Base-by-base conservation (phyloP, 2,797 vertebrate species). In the Chaetophractus vellerosus region DNA sequence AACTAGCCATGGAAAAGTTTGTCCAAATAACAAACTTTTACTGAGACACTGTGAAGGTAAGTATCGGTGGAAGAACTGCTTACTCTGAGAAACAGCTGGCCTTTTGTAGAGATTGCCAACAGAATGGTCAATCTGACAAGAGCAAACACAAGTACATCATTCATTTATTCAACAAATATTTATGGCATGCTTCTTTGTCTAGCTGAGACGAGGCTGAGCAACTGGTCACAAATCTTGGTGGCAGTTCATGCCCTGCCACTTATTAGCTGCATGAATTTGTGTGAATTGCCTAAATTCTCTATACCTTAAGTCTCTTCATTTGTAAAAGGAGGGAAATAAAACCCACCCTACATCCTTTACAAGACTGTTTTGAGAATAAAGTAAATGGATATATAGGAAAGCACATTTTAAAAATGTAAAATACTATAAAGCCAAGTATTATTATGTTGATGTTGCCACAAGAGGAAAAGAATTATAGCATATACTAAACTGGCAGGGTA, bases 81-180 rank as follows among this genome's bases (percentile, higher is more conserved):
- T 63, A 59, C 36, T 82, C n/a, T 80, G 38, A 55, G 79, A 87
- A 82, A 82, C 28, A 82, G 55, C 41, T 89, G 87, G 52, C 71
- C 82, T 57, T 96, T 55, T 87, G 59, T 57, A 57, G 33, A 85
- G 61, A 18, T 33, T 80, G 38, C 74, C 72, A 69, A 78, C 28
- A 76, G 75, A 87, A 52, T 38, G 63, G 38, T 36, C 75, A 81
- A 33, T 66, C 38, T 84, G 59, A 66, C 28, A 66, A 64, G 23
- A 74, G 28, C 28, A 94, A 93, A 79, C 5, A 63, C 48, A 76
- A 84, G 74, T n/a, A 48, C 31, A 79, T 31, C 33, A 72, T 33
- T 83, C 61, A 45, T 45, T 83, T 72, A 36, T 33, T 93, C 57
- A n/a, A 55, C 72, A 79, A 66, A 82, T 88, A 80, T 91, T 92